Conservation (phyloP, 2,113 vertebrate species). For the Seriola dumerili region DNA sequence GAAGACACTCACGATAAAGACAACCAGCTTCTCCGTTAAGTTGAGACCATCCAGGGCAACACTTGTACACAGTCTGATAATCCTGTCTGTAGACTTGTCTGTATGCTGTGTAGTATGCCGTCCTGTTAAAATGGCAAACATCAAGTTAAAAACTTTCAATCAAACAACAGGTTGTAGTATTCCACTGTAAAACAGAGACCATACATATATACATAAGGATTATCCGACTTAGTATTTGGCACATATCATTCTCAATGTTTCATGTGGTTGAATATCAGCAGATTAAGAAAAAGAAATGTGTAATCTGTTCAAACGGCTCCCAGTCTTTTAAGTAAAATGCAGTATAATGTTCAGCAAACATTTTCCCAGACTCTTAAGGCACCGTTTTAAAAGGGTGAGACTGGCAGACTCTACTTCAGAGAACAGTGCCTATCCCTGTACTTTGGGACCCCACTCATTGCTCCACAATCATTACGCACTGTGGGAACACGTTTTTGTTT, state of each 20-base stretch:
- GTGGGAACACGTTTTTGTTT: slow-evolving; percentile 75
- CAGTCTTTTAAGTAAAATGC: slow-evolving; percentile 36
- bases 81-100: slow-evolving; percentile 88
- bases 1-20: slow-evolving; percentile 89
- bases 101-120: slow-evolving; percentile 87
- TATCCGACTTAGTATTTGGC: neutral
- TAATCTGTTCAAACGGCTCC: slow-evolving; percentile 15
- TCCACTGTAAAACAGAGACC: neutral
- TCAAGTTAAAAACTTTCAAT: neutral
- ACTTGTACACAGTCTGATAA: slow-evolving; percentile 84
- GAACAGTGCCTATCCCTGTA: slow-evolving; percentile 68
- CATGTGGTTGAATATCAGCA: neutral
- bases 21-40: slow-evolving; percentile 88
- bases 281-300: slow-evolving; percentile 22
- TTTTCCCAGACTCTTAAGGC: slow-evolving; percentile 67
- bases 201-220: neutral
- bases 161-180: neutral
- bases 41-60: slow-evolving; percentile 92
- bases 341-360: slow-evolving; percentile 45
- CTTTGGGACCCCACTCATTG: slow-evolving; percentile 74
- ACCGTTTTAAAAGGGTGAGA: slow-evolving; percentile 54
- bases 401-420: slow-evolving; percentile 54
- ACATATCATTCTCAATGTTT: neutral
- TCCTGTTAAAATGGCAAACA: slow-evolving; percentile 82
- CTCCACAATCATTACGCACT: slow-evolving; percentile 63